phyloP scores from a whole-genome alignment of 2,888 invertebrate genomes.

The Nebria brevicollis region DNA sequence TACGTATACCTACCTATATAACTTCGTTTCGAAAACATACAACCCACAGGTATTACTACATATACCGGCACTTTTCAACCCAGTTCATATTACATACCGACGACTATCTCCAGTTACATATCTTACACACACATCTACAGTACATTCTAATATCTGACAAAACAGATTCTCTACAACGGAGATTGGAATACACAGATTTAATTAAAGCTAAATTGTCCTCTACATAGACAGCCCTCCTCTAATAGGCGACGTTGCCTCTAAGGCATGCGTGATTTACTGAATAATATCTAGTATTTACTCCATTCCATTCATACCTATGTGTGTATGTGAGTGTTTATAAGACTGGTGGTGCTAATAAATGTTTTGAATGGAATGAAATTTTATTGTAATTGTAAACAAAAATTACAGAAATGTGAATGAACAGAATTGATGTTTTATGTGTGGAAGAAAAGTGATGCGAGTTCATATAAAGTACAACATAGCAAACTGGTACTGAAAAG shows the following conservation, averaged over 20 bases:
- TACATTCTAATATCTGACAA: background rate
- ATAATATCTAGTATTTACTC: no score
- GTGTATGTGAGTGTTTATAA: no score
- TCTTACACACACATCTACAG: background rate
- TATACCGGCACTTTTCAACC: slow-evolving; percentile 30
- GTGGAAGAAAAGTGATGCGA: background rate
- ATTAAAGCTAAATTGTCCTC: slow-evolving; percentile 29
- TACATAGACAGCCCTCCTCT: slow-evolving; percentile 8
- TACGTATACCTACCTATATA: background rate
- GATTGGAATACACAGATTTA: slow-evolving; percentile 33
- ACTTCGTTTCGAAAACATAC: slow-evolving; percentile 14
- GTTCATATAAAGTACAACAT: background rate
- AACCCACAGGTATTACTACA: slow-evolving; percentile 4
- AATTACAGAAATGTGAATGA: background rate
- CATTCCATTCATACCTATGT: no score
- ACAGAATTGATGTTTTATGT: background rate
- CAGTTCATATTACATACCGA: slow-evolving; percentile 24
- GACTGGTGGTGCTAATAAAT: no score
- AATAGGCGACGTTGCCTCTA: slow-evolving; percentile 13
- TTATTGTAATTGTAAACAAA: background rate
- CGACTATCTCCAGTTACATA: background rate
- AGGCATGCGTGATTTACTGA: background rate
- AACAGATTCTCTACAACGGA: no score
- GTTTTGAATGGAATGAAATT: background rate
- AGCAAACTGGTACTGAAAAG: background rate